phyloP scores from a whole-genome alignment of 23 tunicate genomes.

The Ciona savignyi region DNA sequence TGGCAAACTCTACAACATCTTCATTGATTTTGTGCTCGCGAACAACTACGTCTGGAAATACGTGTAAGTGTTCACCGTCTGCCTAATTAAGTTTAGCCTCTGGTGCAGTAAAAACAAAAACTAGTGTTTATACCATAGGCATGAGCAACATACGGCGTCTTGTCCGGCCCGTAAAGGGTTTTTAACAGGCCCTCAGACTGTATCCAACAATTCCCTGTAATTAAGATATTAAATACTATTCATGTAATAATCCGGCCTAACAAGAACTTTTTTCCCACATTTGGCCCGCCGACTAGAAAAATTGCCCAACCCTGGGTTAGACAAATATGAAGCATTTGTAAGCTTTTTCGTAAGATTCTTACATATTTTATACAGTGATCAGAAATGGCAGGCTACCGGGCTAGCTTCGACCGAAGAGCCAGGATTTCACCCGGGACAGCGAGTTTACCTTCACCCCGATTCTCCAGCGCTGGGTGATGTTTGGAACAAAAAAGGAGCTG shows the following conservation, averaged over 20 bases:
- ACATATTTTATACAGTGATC: conserved; percentile 13
- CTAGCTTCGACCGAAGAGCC: conserved; percentile 28
- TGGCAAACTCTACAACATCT: conserved; percentile 31
- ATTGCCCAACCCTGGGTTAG: too few species aligned
- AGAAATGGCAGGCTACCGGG: conserved; percentile 36
- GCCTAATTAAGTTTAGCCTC: too few species aligned
- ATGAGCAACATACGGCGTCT: too few species aligned
- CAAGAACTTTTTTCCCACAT: too few species aligned
- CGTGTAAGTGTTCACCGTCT: conserved; percentile 3
- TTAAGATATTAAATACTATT: neutral
- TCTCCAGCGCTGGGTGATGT: conserved; percentile 49
- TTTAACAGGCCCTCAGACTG: too few species aligned
- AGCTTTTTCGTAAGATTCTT: too few species aligned
- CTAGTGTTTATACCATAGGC: too few species aligned
- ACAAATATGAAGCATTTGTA: too few species aligned
- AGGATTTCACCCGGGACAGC: conserved; percentile 18
- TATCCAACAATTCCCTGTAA: neutral
- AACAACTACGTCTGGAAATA: conserved; percentile 46
- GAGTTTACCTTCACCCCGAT: conserved; percentile 36
- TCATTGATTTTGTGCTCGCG: conserved; percentile 40
- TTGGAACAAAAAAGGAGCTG: conserved; percentile 48
- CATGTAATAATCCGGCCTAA: too few species aligned
- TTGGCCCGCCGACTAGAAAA: too few species aligned
- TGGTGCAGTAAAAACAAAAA: too few species aligned
- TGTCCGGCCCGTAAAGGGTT: too few species aligned